phyloP scores from a whole-genome alignment of 2,797 vertebrate species.

The Intellagama lesueurii region DNA sequence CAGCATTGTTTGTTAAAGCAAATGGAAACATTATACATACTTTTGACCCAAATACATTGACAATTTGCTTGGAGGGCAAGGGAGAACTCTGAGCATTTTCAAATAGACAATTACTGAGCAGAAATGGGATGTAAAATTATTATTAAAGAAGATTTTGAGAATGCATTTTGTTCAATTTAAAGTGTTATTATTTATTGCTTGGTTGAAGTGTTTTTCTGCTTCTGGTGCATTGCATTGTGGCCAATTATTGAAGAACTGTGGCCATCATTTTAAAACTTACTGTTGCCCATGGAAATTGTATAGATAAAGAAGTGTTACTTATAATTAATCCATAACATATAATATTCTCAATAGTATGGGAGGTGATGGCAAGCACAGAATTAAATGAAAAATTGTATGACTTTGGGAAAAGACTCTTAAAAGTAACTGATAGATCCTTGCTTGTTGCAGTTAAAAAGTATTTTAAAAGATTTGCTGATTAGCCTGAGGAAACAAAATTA shows the following conservation, averaged over 20 bases:
- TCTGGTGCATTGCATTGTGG: conserved; percentile 12
- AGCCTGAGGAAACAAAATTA: conserved; percentile 19
- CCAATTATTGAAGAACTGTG: conserved; percentile 7
- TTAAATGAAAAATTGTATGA: conserved; percentile 42
- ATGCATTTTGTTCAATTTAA: conserved; percentile 38
- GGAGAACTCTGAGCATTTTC: conserved; percentile 47
- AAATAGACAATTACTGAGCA: conserved; percentile 25
- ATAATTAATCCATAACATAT: neutral
- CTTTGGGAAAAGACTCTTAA: conserved; percentile 50
- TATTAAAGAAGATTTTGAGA: neutral
- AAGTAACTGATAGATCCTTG: conserved; percentile 24
- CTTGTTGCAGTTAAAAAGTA: conserved; percentile 51
- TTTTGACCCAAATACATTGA: conserved; percentile 44
- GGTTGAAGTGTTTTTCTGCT: conserved; percentile 26
- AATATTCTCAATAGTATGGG: conserved; percentile 56
- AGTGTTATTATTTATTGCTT: conserved; percentile 34
- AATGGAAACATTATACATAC: conserved; percentile 24
- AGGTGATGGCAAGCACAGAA: conserved; percentile 52
- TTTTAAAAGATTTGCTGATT: conserved; percentile 6
- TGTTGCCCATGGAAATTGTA: neutral
- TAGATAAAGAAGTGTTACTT: conserved; percentile 18
- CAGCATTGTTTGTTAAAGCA: conserved; percentile 36
- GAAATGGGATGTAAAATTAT: neutral
- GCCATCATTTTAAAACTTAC: conserved; percentile 32
- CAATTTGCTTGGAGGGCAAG: neutral